Evolutionary conservation across 2,888 invertebrate species (phyloP).

Genomic region (Synanthedon tipuliformis): DNA sequence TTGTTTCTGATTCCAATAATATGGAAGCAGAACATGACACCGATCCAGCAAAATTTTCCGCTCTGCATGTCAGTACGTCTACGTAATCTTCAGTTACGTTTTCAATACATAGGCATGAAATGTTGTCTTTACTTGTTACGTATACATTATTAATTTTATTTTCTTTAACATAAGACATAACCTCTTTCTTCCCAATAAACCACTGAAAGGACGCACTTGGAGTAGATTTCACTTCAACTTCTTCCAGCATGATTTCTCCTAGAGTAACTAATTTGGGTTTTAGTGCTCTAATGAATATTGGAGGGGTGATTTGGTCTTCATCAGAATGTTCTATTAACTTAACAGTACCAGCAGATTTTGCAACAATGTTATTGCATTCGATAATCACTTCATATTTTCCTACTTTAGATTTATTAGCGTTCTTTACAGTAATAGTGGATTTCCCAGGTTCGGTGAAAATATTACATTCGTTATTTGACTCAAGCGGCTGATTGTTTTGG

Average conservation of each 20-base stretch:
- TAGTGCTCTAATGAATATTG: constrained; percentile 78
- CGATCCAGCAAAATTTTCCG: constrained; percentile 90
- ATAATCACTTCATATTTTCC: constrained; percentile 91
- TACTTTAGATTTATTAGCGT: constrained; percentile 78
- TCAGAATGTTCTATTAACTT: constrained; percentile 75
- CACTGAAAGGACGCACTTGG: constrained; percentile 89
- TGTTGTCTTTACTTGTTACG: constrained; percentile 77
- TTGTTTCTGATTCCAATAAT: constrained; percentile 68
- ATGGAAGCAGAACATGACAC: constrained; percentile 86
- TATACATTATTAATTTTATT: constrained; percentile 78
- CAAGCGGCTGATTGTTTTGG: constrained; percentile 83
- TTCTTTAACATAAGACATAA: constrained; percentile 63
- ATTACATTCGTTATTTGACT: constrained; percentile 71
- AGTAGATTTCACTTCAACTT: constrained; percentile 80
- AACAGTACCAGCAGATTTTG: constrained; percentile 85
- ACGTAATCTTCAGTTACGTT: constrained; percentile 76
- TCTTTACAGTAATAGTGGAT: constrained; percentile 74
- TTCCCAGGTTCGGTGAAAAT: constrained; percentile 72
- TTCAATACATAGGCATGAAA: constrained; percentile 82
- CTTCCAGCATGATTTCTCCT: constrained; percentile 83
- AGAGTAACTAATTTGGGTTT: constrained; percentile 76
- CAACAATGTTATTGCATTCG: constrained; percentile 81
- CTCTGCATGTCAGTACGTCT: constrained; percentile 87
- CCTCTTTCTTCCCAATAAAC: constrained; percentile 81
- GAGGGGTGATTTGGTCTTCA: constrained; percentile 74